phyloP scores from a whole-genome alignment of 2,113 vertebrate species.

The Semicossyphus pulcher region DNA sequence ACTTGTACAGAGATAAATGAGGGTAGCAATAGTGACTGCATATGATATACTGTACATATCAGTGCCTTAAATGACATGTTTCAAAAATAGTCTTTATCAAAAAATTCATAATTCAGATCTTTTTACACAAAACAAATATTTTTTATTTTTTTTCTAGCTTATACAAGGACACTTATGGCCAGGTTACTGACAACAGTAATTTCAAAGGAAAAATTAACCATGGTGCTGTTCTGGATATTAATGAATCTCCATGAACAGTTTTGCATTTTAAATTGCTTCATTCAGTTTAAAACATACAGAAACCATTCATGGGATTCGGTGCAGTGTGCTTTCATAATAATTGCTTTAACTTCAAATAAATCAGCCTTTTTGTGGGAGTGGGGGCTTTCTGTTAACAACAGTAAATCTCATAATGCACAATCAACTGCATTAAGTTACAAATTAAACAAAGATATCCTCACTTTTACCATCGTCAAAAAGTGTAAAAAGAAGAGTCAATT shows the following conservation, averaged over 20 bases:
- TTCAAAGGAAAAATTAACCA: conserved; percentile 25
- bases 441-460: background rate
- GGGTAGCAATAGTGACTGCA: conserved; percentile 67
- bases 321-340: conserved; percentile 70
- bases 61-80: conserved; percentile 78
- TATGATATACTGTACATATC: conserved; percentile 74
- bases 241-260: background rate
- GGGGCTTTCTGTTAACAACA: conserved; percentile 12
- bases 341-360: too few species aligned
- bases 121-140: conserved; percentile 66
- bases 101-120: conserved; percentile 68
- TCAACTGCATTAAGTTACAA: conserved; percentile 34
- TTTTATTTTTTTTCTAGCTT: conserved; percentile 68
- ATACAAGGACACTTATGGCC: conserved; percentile 84
- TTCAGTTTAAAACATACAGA: background rate
- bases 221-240: conserved; percentile 19
- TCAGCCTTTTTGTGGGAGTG: background rate
- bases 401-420: conserved; percentile 47
- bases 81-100: conserved; percentile 84
- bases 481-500: conserved; percentile 10
- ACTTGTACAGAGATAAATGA: conserved; percentile 70
- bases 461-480: conserved; percentile 29
- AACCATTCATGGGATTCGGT: background rate
- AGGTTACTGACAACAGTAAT: conserved; percentile 64
- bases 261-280: background rate